phyloP scores from a whole-genome alignment of 2,113 vertebrate genomes.

The Burhinus bistriatus region DNA sequence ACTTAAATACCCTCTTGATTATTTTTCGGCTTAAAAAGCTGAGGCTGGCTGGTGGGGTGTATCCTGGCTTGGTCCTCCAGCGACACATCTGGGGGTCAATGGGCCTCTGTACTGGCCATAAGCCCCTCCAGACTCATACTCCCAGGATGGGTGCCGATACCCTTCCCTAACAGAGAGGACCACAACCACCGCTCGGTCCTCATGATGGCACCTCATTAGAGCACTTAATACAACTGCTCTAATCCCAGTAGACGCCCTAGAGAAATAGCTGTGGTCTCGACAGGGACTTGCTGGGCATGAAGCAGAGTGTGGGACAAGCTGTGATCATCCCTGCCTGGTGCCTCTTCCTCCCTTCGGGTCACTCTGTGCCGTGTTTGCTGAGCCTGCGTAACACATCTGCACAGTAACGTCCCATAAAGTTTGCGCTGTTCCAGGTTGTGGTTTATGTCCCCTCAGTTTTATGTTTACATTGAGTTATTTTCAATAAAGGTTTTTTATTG shows the following conservation, averaged over 20 bases:
- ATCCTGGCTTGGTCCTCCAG: background rate
- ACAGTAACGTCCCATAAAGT: background rate
- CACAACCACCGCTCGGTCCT: background rate
- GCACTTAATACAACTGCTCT: background rate
- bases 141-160: too few species aligned
- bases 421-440: background rate
- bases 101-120: background rate
- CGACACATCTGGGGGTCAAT: background rate
- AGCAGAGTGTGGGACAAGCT: background rate
- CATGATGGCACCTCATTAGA: too few species aligned
- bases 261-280: background rate
- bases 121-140: background rate
- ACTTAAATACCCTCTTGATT: background rate
- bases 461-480: background rate
- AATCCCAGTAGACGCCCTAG: background rate
- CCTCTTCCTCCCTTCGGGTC: background rate
- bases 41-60: background rate
- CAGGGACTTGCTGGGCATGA: background rate
- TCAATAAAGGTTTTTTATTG: background rate
- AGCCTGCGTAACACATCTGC: rapidly evolving
- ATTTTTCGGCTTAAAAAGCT: background rate
- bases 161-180: background rate
- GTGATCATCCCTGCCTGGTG: background rate
- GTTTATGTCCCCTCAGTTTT: background rate
- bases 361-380: background rate